phyloP scores from a whole-genome alignment of 2,888 invertebrate species.

The Sclerodermus sp. region DNA sequence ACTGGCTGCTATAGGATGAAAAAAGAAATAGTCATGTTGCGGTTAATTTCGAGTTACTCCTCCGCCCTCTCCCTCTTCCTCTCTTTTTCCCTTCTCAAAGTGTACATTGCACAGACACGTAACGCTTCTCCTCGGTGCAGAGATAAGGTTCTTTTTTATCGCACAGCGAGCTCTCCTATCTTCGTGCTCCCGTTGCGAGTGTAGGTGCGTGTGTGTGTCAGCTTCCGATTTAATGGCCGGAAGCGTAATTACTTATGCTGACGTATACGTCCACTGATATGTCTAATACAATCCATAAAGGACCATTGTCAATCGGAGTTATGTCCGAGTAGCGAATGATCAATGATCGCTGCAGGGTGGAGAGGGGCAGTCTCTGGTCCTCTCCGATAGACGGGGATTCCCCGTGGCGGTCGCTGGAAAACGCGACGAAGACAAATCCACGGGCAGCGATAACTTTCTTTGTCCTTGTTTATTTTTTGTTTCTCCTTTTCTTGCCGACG shows the following conservation, averaged over 20 bases:
- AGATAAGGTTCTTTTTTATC: constrained; percentile 8
- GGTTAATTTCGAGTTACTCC: constrained; percentile 33
- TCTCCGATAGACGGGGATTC: no score
- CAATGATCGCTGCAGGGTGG: no score
- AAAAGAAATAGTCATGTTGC: constrained; percentile 30
- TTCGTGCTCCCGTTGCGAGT: constrained; percentile 1
- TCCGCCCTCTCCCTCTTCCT: constrained; percentile 18
- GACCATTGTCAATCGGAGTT: constrained; percentile 21
- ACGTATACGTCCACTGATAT: constrained; percentile 12
- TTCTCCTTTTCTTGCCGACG: no score
- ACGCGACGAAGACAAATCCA: no score
- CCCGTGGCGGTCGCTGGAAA: no score
- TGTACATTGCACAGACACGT: no score
- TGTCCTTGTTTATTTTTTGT: no score
- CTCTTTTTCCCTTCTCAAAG: constrained; percentile 2
- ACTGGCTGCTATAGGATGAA: constrained; percentile 19
- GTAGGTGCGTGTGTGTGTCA: constrained; percentile 17
- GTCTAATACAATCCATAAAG: constrained; percentile 9
- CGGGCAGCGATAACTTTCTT: no score
- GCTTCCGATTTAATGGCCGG: constrained; percentile 44
- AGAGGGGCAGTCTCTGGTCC: no score
- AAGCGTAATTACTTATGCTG: constrained; percentile 48
- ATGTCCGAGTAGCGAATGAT: no score
- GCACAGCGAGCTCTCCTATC: background rate
- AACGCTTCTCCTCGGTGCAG: no score